A percentile compares a stretch with the other conserved stretches of the same genome.
These are phyloP conservation scores for Ceratoteleas bidentatus DNA, from an alignment of 1,140 invertebrate genomes.

Conservation along the genomic window DNA sequence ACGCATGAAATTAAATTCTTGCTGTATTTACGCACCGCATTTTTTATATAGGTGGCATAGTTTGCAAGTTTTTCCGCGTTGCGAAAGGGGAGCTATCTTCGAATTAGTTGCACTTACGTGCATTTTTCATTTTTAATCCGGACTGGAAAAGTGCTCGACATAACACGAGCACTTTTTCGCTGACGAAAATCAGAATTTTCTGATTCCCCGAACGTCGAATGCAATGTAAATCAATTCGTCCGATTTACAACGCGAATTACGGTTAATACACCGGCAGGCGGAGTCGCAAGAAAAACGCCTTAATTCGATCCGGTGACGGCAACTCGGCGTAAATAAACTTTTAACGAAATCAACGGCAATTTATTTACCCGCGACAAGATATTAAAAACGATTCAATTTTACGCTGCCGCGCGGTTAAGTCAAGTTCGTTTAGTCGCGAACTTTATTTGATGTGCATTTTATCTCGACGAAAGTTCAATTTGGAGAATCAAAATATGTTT, in stretches of 20 bases:
- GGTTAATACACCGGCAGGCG: background rate
- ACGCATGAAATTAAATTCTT: no score
- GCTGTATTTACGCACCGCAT: no score
- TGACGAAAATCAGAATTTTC: constrained; percentile 46
- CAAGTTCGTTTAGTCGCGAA: no score
- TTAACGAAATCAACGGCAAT: constrained; percentile 26
- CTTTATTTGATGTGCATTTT: constrained; percentile 2
- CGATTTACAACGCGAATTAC: constrained; percentile 22
- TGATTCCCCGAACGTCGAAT: constrained; percentile 59
- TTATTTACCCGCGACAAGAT: constrained; percentile 18
- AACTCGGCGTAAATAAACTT: constrained; percentile 34
- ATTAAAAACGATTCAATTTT: constrained; percentile 37
- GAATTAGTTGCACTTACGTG: no score
- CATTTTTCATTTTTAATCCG: no score
- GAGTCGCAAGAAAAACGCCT: constrained; percentile 17
- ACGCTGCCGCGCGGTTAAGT: constrained; percentile 8
- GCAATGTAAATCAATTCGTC: constrained; percentile 42
- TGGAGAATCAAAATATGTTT: no score
- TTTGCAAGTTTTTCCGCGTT: no score
- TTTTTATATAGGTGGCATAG: no score
- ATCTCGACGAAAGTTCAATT: constrained; percentile 7
- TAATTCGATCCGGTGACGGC: background rate
- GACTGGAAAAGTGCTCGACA: no score
- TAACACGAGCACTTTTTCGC: background rate
- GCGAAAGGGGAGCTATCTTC: no score